These are phyloP conservation scores for Nomada flava DNA, from an alignment of 2,888 invertebrate genomes.

Conservation along the genomic window DNA sequence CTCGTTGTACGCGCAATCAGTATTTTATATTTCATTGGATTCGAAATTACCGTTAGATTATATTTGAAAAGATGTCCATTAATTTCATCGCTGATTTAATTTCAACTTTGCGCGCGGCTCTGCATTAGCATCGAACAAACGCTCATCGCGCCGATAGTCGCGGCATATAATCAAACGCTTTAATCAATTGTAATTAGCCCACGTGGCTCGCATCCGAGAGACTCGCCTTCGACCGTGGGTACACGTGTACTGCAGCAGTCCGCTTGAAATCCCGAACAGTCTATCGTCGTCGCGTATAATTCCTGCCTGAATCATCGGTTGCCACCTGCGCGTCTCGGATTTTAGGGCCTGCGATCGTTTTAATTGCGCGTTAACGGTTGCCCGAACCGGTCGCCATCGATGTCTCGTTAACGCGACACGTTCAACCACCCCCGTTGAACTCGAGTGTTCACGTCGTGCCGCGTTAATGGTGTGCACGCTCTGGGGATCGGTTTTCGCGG, in stretches of 20 bases:
- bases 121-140: constrained; percentile 32
- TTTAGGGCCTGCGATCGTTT: constrained; percentile 55
- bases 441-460: constrained; percentile 51
- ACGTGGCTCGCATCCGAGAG: constrained; percentile 46
- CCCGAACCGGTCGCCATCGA: constrained; percentile 57
- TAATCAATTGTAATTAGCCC: constrained; percentile 66
- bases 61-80: too few relatives aligned
- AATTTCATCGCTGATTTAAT: too few relatives aligned
- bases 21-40: too few relatives aligned
- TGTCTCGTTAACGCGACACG: constrained; percentile 68
- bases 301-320: neutral
- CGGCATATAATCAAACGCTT: constrained; percentile 59
- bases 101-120: too few relatives aligned
- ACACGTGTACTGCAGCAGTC: too few relatives aligned
- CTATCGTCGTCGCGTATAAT: neutral
- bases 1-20: too few relatives aligned
- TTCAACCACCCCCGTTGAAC: constrained; percentile 49
- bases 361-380: constrained; percentile 70
- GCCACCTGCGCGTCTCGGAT: constrained; percentile 26
- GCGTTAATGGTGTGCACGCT: constrained; percentile 49
- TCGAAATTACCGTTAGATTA: too few relatives aligned
- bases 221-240: neutral
- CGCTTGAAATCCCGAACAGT: neutral
- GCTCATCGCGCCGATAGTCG: neutral
- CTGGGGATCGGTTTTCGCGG: constrained; percentile 60